Evolutionary conservation across 2,888 invertebrate species (phyloP).

Genomic region (Agrotis puta): DNA sequence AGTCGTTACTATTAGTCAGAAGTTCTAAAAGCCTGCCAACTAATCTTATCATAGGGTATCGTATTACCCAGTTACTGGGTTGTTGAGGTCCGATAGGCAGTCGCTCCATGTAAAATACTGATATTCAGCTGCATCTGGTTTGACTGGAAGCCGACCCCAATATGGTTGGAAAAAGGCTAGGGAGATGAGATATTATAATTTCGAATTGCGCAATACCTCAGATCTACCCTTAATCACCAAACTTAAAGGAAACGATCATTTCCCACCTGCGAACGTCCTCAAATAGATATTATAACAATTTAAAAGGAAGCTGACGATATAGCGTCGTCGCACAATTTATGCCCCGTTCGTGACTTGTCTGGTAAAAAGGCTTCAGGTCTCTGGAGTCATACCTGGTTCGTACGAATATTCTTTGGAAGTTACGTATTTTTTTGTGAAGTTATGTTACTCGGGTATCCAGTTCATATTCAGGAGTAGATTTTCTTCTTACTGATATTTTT

Average conservation of each 20-base stretch:
- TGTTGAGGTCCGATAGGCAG: no score
- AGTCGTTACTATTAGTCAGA: no score
- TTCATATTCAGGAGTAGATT: neutral
- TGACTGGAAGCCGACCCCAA: no score
- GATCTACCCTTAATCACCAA: conserved; percentile 5
- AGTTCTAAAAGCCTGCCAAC: no score
- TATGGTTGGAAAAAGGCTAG: no score
- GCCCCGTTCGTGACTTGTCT: conserved; percentile 51
- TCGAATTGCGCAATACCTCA: neutral
- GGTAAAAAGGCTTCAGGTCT: conserved; percentile 32
- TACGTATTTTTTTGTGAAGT: conserved; percentile 1
- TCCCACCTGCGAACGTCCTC: conserved; percentile 18
- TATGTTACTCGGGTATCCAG: neutral
- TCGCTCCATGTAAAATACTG: no score
- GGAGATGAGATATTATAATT: no score
- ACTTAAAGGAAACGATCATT: conserved; percentile 22
- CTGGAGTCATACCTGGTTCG: conserved; percentile 30
- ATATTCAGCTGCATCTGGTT: no score
- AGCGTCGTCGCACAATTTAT: conserved; percentile 48
- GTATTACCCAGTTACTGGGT: no score
- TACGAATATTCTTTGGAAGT: conserved; percentile 24
- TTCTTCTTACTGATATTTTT: no score
- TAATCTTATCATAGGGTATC: no score
- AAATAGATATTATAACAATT: conserved; percentile 58
- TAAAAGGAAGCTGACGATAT: conserved; percentile 43